These are phyloP conservation scores for Lepus timidus DNA, from an alignment of 2,113 vertebrate species.

Conservation along the genomic window DNA sequence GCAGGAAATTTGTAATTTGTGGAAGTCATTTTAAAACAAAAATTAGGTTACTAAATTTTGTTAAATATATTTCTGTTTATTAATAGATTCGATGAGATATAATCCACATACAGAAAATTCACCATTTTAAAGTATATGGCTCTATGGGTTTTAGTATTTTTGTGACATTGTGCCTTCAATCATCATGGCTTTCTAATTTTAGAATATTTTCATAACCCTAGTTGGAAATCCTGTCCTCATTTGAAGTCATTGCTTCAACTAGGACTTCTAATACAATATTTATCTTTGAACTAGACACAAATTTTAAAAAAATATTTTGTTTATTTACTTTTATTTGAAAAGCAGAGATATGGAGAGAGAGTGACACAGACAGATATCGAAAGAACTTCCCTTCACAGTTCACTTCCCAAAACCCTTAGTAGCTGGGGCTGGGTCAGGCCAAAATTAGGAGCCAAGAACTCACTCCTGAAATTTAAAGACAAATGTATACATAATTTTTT, in stretches of 20 bases:
- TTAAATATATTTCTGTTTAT: background rate
- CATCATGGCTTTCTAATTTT: background rate
- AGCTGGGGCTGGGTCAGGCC: too few species aligned
- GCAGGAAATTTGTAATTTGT: background rate
- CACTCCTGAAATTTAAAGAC: too few species aligned
- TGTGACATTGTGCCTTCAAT: background rate
- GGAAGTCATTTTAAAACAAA: background rate
- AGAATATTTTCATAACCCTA: background rate
- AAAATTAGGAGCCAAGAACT: too few species aligned
- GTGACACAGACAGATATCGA: too few species aligned
- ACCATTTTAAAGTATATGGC: background rate
- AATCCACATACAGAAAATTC: background rate
- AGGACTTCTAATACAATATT: background rate
- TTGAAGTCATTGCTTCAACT: background rate
- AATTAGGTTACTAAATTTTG: background rate
- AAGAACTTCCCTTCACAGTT: too few species aligned
- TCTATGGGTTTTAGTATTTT: background rate
- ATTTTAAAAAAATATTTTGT: background rate
- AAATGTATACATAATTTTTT: too few species aligned
- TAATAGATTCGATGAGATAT: background rate
- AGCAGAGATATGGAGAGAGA: too few species aligned
- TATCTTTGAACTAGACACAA: background rate
- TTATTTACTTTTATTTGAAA: too few species aligned
- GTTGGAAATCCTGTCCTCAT: background rate
- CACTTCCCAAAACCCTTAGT: too few species aligned